Evolutionary conservation across 2,113 vertebrate species (phyloP).

Genomic region (Rhinolophus ferrumequinum): DNA sequence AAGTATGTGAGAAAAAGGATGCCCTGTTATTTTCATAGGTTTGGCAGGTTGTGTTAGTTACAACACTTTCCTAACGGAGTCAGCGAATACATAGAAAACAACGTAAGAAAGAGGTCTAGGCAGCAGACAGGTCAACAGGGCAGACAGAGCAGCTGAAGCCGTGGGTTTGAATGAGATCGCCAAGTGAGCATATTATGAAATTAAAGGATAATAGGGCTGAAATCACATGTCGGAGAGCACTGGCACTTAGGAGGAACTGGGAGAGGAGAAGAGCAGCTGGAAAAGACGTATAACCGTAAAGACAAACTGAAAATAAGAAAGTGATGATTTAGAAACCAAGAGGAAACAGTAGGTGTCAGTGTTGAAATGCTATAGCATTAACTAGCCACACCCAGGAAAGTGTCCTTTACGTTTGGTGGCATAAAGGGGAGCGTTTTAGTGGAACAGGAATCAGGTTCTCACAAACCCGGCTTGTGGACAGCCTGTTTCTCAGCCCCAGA

Average conservation of each 20-base stretch:
- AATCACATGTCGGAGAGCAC: neutral
- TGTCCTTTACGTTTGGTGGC: neutral
- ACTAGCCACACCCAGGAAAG: neutral
- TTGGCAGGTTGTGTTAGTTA: neutral
- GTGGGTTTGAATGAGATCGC: neutral
- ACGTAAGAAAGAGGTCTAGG: neutral
- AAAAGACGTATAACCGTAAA: neutral
- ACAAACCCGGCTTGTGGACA: neutral
- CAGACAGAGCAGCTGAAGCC: neutral
- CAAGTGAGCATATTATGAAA: neutral
- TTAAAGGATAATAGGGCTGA: neutral
- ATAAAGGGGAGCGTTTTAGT: neutral
- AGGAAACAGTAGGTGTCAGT: neutral
- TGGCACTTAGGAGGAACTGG: neutral
- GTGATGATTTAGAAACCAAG: neutral
- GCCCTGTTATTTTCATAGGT: neutral
- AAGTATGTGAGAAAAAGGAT: neutral
- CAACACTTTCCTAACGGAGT: neutral
- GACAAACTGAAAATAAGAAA: neutral
- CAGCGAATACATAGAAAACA: neutral
- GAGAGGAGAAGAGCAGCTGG: neutral
- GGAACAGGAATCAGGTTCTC: neutral
- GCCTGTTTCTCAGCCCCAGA: neutral
- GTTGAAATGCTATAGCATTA: neutral
- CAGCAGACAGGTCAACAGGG: neutral